Evolutionary conservation across 2,797 vertebrate species (phyloP), one percentile per base, ranked within the genome.

Genomic region (Onychomys torridus): DNA sequence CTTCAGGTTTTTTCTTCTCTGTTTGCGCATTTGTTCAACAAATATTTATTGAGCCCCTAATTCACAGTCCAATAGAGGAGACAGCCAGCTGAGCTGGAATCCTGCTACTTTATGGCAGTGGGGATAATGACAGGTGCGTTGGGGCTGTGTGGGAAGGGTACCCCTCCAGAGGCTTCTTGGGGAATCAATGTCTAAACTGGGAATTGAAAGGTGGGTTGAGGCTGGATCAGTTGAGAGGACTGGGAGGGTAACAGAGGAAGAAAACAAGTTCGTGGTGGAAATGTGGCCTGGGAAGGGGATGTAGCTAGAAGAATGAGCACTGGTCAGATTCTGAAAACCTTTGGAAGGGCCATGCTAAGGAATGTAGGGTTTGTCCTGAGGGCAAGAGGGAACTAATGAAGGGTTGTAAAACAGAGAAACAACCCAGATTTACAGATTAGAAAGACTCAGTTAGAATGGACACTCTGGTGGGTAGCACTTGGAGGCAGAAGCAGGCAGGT

Each of bases 41-140:
- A 78, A 89, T 96, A 83, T 94, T 97, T 97, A 96, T 96, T 69
- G 84, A 95, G 73, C 10, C 10, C 49, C 77, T 90, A 95, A 96
- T n/a, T 89, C 91, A 77, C 46, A 82, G 87, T 89, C 76, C 86
- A 67, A 77, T 81, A 91, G 71, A 94, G 89, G 65, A 96, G 93
- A 93, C 27, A 78, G 91, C 77, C 11, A 92, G 83, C 78, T 79
- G 73, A 92, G 61, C 81, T 27, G 21, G 81, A 83, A 57, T 89
- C 78, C 55, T 40, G 90, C 81, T 49, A 32, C 75, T 77, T 95
- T 87, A 76, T 92, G 84, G 77, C 49, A 59, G 29, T n/a, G 71
- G 55, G n/a, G 55, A 34, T 67, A 67, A 73, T 49, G 57, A 37
- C 32, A 46, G 75, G 65, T 21, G 34, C 32, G 55, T 1, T 29